Percentiles rank a stretch among this genome's conserved stretches.
Conservation (phyloP, 2,113 vertebrate species). For the Tapirus terrestris region DNA sequence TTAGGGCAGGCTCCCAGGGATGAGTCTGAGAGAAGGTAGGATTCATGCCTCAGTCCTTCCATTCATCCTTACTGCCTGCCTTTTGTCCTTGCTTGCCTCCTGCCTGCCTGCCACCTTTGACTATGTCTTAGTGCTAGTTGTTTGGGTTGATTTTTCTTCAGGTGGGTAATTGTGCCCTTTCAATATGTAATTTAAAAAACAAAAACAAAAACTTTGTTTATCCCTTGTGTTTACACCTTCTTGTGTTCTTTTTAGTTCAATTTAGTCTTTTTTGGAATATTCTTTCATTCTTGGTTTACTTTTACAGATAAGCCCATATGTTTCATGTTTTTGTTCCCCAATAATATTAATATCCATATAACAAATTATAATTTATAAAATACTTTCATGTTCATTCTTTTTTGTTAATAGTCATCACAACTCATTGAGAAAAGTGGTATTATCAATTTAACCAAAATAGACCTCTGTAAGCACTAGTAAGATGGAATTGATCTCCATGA, state of each 20-base stretch:
- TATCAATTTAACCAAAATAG: neutral
- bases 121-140: neutral
- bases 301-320: neutral
- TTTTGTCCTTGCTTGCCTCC: neutral
- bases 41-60: neutral
- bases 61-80: neutral
- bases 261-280: neutral
- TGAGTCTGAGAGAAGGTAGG: neutral
- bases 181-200: neutral
- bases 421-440: neutral
- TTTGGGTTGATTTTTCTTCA: constrained; percentile 24
- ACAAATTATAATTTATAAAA: neutral
- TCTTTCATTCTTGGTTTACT: neutral
- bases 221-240: neutral
- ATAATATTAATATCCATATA: neutral
- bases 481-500: neutral
- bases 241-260: neutral
- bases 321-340: neutral
- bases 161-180: neutral
- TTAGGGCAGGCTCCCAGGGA: neutral
- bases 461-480: neutral
- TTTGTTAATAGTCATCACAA: neutral
- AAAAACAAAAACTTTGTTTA: neutral
- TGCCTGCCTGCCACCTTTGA: neutral
- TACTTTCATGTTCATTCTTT: neutral